These are phyloP conservation scores for Caenorhabditis macrosperma DNA, from an alignment of 2,888 invertebrate species.

Conservation along the genomic window DNA sequence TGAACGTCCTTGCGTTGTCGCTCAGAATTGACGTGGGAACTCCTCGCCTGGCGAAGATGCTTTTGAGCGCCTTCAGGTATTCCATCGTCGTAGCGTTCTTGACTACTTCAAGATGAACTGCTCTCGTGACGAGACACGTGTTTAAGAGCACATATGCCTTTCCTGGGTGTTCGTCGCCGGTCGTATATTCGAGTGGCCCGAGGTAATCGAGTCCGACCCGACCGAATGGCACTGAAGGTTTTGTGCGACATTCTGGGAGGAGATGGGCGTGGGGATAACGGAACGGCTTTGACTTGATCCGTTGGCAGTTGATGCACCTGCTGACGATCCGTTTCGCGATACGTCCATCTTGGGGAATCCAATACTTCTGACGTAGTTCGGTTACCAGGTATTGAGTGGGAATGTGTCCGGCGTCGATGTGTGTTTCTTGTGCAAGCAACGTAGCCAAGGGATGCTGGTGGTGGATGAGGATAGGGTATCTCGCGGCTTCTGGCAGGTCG, in stretches of 20 bases:
- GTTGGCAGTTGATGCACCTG: neutral
- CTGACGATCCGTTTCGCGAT: neutral
- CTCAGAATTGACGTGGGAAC: constrained; percentile 73
- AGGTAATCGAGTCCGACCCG: constrained; percentile 79
- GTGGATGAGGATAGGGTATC: constrained; percentile 76
- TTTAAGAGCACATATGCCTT: constrained; percentile 79
- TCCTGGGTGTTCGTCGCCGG: constrained; percentile 67
- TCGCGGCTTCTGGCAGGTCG: neutral
- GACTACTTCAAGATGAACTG: constrained; percentile 80
- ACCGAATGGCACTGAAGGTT: constrained; percentile 73
- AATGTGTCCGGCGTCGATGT: neutral
- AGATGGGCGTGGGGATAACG: constrained; percentile 4
- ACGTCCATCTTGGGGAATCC: neutral
- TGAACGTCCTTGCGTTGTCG: constrained; percentile 81
- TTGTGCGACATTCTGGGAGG: constrained; percentile 74
- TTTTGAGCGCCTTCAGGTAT: constrained; percentile 25
- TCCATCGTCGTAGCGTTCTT: constrained; percentile 75
- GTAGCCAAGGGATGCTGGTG: constrained; percentile 23
- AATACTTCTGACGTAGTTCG: neutral
- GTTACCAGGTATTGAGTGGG: neutral
- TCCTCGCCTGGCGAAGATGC: constrained; percentile 79
- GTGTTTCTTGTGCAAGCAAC: neutral
- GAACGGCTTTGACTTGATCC: neutral
- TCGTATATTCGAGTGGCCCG: constrained; percentile 80
- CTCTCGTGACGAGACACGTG: constrained; percentile 81